phyloP scores from a whole-genome alignment of 2,113 vertebrate species.

The Platanista minor region DNA sequence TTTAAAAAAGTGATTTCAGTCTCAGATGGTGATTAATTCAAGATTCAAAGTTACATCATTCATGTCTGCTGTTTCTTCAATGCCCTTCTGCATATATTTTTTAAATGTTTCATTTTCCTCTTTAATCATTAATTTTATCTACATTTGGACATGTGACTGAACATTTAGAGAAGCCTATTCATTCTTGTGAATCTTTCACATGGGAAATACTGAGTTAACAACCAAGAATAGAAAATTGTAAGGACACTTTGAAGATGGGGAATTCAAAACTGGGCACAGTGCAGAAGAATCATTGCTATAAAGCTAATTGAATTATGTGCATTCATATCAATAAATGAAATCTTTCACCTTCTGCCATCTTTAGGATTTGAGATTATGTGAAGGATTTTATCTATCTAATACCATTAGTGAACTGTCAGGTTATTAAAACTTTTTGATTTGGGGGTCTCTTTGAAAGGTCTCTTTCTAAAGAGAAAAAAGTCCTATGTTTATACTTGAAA shows the following conservation, averaged over 20 bases:
- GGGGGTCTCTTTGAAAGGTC: not conserved
- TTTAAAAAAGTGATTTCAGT: not conserved
- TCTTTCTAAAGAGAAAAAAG: not conserved
- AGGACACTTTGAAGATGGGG: not conserved
- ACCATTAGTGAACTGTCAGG: not conserved
- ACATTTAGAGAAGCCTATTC: not conserved
- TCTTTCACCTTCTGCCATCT: not conserved
- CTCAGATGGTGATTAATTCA: constrained; percentile 4
- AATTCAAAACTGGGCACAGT: not conserved
- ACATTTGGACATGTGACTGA: not conserved
- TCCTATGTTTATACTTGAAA: not conserved
- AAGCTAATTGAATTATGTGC: constrained; percentile 4
- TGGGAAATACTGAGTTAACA: not conserved
- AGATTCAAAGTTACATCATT: not conserved
- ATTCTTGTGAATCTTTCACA: not conserved
- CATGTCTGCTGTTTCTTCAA: not conserved
- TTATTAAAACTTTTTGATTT: not conserved
- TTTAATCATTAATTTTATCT: constrained; percentile 35
- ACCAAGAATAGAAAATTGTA: not conserved
- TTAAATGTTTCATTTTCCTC: constrained; percentile 19
- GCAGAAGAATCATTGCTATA: not conserved
- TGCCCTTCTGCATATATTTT: not conserved
- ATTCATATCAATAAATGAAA: constrained; percentile 18
- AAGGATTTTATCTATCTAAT: not conserved
- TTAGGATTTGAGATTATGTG: not conserved